Conservation (phyloP, 2,888 invertebrate species). For the Pristionchus maxplancki region DNA sequence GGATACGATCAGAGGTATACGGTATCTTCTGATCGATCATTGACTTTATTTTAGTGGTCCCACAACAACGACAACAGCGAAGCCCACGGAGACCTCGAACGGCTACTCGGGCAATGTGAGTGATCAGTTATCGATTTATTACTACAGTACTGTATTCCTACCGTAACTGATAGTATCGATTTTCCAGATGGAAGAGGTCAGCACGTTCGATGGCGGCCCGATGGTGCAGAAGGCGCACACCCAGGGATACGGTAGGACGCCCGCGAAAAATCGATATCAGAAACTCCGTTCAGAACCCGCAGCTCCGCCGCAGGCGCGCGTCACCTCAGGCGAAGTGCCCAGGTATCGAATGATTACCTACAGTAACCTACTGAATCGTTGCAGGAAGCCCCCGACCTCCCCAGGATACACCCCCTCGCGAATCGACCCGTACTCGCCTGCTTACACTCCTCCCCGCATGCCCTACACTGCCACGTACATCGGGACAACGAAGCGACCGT, state of each 20-base stretch:
- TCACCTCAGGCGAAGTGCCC: slow-evolving; percentile 13
- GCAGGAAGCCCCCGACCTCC: neutral
- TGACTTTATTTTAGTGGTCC: no score
- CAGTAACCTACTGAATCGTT: neutral
- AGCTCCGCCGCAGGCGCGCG: neutral
- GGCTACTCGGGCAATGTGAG: slow-evolving; percentile 12
- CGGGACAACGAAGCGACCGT: neutral
- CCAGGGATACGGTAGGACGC: neutral
- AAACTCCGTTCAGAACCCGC: neutral
- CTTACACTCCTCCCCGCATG: slow-evolving; percentile 27
- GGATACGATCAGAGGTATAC: slow-evolving; percentile 35
- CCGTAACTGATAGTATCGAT: neutral
- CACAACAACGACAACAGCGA: neutral
- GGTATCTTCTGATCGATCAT: no score
- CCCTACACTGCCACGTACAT: slow-evolving; percentile 35
- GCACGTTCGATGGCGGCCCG: neutral
- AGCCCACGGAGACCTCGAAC: neutral
- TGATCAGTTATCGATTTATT: neutral
- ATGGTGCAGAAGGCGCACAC: neutral
- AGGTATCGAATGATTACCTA: neutral
- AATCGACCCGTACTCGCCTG: slow-evolving; percentile 23
- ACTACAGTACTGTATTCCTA: neutral
- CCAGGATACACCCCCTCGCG: slow-evolving; percentile 7
- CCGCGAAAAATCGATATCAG: neutral
- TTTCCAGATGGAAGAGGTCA: neutral